Conservation (phyloP, 2,797 vertebrate species). For the Corythornis leucogaster region DNA sequence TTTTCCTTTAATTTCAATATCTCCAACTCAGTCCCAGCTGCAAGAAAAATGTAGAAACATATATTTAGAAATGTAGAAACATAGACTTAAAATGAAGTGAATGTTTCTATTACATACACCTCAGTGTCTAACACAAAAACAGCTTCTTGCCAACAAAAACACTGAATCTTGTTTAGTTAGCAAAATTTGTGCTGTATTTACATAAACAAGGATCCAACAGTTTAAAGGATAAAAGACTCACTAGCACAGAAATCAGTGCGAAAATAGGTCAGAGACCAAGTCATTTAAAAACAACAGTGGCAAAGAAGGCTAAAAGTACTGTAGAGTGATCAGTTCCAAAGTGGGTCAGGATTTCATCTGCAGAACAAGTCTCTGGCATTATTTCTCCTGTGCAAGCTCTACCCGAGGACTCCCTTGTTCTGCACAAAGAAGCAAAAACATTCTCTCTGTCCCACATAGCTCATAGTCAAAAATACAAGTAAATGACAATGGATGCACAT, state of each 20-base stretch:
- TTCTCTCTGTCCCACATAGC: background rate
- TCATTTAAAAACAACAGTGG: slow-evolving; percentile 32
- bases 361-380: background rate
- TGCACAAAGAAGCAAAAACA: background rate
- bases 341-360: slow-evolving; percentile 51
- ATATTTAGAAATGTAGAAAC: background rate
- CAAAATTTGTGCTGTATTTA: slow-evolving; percentile 48
- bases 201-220: background rate
- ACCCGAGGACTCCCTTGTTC: background rate
- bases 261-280: slow-evolving; percentile 63
- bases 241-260: slow-evolving; percentile 52
- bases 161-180: background rate
- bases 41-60: background rate
- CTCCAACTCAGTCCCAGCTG: background rate
- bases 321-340: slow-evolving; percentile 43
- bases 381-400: background rate
- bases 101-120: background rate
- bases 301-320: background rate
- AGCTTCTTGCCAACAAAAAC: background rate
- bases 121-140: background rate
- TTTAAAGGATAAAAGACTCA: slow-evolving; percentile 50
- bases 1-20: background rate
- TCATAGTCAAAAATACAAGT: background rate
- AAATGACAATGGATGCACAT: background rate
- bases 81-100: background rate